These are phyloP conservation scores for Siphlonurus alternatus DNA, from an alignment of 2,888 invertebrate genomes.

Conservation along the genomic window DNA sequence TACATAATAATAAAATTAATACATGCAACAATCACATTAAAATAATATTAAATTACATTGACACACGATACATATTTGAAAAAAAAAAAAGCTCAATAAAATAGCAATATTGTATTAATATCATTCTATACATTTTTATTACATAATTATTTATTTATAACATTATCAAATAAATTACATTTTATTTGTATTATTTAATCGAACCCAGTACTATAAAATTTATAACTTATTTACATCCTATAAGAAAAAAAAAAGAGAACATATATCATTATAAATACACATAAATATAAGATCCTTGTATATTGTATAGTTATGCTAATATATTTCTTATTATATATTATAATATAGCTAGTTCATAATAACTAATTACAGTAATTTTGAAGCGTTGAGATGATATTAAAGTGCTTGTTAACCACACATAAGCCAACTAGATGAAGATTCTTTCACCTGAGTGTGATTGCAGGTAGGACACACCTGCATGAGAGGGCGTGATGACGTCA, in stretches of 20 bases:
- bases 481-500: neutral
- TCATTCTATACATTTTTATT: no score
- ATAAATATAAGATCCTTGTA: neutral
- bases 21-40: no score
- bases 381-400: neutral
- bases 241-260: neutral
- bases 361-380: neutral
- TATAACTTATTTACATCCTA: neutral
- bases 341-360: neutral
- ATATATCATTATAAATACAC: neutral
- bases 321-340: neutral
- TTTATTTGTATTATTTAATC: no score
- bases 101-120: no score
- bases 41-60: no score
- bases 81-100: no score
- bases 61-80: no score
- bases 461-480: neutral
- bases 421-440: neutral
- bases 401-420: neutral
- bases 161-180: no score
- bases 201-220: no score
- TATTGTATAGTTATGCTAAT: neutral
- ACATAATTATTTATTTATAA: no score
- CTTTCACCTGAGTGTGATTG: no score
- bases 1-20: no score